These are phyloP conservation scores for Stictocephala bisonia DNA, from an alignment of 2,888 invertebrate genomes.

Conservation along the genomic window DNA sequence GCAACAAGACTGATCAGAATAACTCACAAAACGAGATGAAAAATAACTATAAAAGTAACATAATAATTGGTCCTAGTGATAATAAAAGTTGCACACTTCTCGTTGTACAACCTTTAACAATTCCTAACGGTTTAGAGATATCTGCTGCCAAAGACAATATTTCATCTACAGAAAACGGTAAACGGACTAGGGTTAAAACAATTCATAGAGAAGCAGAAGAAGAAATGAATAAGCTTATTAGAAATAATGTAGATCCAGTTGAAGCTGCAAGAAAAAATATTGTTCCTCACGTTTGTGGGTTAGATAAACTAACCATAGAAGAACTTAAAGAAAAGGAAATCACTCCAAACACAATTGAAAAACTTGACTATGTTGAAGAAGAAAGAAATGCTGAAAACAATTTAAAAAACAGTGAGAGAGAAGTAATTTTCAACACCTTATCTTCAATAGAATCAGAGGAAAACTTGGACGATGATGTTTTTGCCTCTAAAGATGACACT, in stretches of 20 bases:
- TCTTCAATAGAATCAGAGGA: constrained; percentile 20
- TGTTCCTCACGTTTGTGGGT: constrained; percentile 81
- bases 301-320: not conserved
- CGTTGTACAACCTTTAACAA: constrained; percentile 25
- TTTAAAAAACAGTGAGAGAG: not conserved
- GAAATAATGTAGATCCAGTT: constrained; percentile 70
- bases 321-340: not conserved
- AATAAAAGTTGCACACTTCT: constrained; percentile 38
- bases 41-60: constrained; percentile 36
- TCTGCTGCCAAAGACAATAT: not conserved
- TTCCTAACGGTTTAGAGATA: not conserved
- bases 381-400: constrained; percentile 15
- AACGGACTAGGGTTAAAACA: not conserved
- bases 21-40: constrained; percentile 20
- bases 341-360: not conserved
- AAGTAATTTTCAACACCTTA: constrained; percentile 28
- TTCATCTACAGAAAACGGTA: not conserved
- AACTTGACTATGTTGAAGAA: constrained; percentile 62
- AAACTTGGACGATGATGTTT: constrained; percentile 40
- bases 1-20: constrained; percentile 11
- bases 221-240: constrained; percentile 51
- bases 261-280: constrained; percentile 80
- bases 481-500: constrained; percentile 40
- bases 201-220: constrained; percentile 42
- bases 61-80: constrained; percentile 35